phyloP scores from a whole-genome alignment of 2,888 invertebrate species.

The Hermodice carunculata region DNA sequence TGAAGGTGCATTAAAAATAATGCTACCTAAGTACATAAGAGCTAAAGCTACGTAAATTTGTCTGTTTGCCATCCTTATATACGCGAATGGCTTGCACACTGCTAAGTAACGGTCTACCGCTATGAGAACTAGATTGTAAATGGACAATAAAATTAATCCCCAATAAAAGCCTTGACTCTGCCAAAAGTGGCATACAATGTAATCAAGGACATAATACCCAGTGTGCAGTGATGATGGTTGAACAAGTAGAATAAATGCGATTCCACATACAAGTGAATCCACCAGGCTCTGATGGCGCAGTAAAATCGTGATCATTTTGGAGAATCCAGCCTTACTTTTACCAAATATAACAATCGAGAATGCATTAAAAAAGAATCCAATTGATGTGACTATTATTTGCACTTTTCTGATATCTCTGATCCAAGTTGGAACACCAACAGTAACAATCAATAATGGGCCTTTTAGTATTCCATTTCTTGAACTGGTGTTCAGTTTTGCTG shows the following conservation, averaged over 20 bases:
- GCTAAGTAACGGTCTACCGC: background rate
- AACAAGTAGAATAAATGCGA: background rate
- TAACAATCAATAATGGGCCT: too few species aligned
- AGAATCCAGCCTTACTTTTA: too few species aligned
- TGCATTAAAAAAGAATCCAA: too few species aligned
- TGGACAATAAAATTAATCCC: conserved; percentile 1
- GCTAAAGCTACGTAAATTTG: background rate
- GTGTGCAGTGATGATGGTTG: conserved; percentile 1
- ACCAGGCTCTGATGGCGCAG: conserved; percentile 4
- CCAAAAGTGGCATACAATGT: conserved; percentile 1
- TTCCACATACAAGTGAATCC: conserved; percentile 1
- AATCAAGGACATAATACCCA: background rate
- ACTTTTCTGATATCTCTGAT: too few species aligned
- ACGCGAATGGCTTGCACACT: background rate
- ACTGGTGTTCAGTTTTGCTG: too few species aligned
- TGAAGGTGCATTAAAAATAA: background rate
- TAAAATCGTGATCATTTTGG: background rate
- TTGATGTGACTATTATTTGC: too few species aligned
- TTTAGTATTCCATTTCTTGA: too few species aligned
- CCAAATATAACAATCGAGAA: too few species aligned
- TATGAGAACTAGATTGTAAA: background rate
- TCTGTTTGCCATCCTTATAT: background rate
- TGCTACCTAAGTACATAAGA: background rate
- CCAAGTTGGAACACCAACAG: too few species aligned
- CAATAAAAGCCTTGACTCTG: conserved; percentile 10